Percentiles rank a stretch among this genome's conserved stretches.
Conservation (phyloP, 2,888 invertebrate species). For the Frankliniella intonsa region DNA sequence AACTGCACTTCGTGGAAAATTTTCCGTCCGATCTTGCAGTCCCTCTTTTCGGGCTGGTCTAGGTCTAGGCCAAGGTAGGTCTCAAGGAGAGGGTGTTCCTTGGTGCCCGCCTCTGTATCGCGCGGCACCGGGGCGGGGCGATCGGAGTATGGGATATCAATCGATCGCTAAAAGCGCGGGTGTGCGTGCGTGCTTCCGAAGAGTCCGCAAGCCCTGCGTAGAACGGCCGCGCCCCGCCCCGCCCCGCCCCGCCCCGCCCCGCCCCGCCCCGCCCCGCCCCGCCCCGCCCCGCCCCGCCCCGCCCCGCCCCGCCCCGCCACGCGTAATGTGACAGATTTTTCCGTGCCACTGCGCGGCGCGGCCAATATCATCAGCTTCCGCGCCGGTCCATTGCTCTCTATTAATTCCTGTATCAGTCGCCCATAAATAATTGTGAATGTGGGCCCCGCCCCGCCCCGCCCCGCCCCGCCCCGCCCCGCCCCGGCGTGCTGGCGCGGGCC, state of each 20-base stretch:
- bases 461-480: background rate
- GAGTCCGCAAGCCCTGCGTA: background rate
- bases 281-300: background rate
- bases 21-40: too few species aligned
- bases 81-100: too few species aligned
- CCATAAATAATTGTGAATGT: slow-evolving; percentile 13
- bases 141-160: too few species aligned
- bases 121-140: too few species aligned
- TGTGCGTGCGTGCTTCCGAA: too few species aligned
- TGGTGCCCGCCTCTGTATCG: too few species aligned
- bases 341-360: background rate
- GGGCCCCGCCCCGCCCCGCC: background rate
- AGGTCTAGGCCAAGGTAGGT: too few species aligned
- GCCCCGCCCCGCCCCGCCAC: background rate
- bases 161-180: too few species aligned
- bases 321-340: slow-evolving; percentile 1
- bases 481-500: background rate
- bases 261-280: background rate
- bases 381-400: background rate
- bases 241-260: background rate
- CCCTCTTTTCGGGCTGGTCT: too few species aligned
- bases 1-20: too few species aligned
- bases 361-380: background rate
- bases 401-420: slow-evolving; percentile 7
- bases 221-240: too few species aligned